Conservation (phyloP, 2,113 vertebrate genomes). For the Eptesicus fuscus region DNA sequence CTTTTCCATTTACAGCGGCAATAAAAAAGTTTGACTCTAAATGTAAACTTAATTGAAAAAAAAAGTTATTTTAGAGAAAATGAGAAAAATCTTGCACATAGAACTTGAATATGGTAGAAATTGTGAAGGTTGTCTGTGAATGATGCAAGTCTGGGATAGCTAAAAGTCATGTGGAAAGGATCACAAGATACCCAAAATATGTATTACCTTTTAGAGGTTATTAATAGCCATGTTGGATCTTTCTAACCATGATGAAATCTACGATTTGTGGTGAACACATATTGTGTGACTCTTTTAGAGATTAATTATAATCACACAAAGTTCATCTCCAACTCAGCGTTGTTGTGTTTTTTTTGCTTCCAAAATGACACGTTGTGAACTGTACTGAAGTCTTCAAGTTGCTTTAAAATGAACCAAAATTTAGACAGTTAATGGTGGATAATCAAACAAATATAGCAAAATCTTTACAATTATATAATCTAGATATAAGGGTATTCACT, state of each 20-base stretch:
- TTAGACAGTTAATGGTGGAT: neutral
- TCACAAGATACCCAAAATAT: neutral
- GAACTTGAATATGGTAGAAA: neutral
- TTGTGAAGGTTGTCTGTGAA: neutral
- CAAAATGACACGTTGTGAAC: neutral
- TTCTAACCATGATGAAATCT: neutral
- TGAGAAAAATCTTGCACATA: neutral
- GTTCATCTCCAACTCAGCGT: neutral
- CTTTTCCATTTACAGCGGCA: neutral
- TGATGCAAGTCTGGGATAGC: neutral
- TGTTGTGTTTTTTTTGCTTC: neutral
- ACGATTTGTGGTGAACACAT: neutral
- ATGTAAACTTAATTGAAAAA: neutral
- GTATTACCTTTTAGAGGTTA: neutral
- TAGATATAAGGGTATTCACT: neutral
- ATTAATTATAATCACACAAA: neutral
- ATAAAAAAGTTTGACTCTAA: neutral
- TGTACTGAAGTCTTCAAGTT: neutral
- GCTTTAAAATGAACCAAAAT: conserved; percentile 17
- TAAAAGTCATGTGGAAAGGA: neutral
- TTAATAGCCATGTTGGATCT: neutral
- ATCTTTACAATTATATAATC: neutral
- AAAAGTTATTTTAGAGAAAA: neutral
- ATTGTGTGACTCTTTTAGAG: neutral
- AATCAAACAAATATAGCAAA: neutral